Evolutionary conservation across 2,797 vertebrate genomes (phyloP).

Genomic region (Chaetophractus vellerosus): DNA sequence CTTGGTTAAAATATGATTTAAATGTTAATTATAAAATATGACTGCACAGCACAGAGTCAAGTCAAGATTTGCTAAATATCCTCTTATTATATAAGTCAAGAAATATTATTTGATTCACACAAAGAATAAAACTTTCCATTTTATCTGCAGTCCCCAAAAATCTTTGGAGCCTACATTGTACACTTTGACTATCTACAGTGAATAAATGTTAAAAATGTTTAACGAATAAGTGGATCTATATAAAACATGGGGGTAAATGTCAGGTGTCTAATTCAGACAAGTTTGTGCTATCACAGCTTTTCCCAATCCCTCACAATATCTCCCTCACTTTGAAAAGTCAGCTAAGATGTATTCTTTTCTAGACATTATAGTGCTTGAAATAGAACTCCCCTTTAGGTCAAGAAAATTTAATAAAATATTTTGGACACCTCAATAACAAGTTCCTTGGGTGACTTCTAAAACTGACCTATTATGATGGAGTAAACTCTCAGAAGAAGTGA

Average conservation of each 20-base stretch:
- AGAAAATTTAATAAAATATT: not conserved
- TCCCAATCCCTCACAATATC: not conserved
- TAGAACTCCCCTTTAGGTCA: not conserved
- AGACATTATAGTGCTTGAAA: not conserved
- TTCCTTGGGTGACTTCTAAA: not conserved
- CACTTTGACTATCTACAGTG: not conserved
- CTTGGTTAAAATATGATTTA: slow-evolving; percentile 36
- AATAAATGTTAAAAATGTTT: not conserved
- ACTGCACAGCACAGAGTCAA: not conserved
- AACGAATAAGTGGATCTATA: not conserved
- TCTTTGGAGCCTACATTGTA: not conserved
- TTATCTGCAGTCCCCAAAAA: not conserved
- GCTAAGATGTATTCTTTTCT: not conserved
- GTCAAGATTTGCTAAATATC: not conserved
- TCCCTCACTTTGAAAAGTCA: not conserved
- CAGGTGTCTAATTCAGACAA: not conserved
- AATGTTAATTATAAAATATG: not conserved
- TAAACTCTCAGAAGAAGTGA: not conserved
- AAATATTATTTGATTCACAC: not conserved
- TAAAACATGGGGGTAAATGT: not conserved
- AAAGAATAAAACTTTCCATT: slow-evolving; percentile 1
- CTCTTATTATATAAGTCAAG: not conserved
- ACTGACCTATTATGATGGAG: not conserved
- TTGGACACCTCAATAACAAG: not conserved
- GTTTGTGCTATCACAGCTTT: not conserved